Percentiles rank a stretch among this genome's conserved stretches.
Conservation (phyloP, 2,113 vertebrate genomes). For the Dendrocopos noguchii region DNA sequence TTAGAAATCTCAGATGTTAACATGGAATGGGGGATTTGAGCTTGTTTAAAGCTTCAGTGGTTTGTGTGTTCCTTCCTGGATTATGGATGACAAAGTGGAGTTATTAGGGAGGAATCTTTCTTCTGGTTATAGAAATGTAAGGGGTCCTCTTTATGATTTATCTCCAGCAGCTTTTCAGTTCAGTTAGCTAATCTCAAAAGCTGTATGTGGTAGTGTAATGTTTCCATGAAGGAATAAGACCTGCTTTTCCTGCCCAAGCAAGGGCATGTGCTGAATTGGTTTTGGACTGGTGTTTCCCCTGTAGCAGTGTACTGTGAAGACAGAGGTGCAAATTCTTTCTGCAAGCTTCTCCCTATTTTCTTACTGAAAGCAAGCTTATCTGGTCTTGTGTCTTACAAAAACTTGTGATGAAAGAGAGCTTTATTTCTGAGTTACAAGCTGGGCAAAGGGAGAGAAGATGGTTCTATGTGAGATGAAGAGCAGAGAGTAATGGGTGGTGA, state of each 20-base stretch:
- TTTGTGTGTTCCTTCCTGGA: neutral
- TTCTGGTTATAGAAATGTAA: neutral
- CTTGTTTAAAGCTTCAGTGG: neutral
- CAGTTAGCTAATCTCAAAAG: neutral
- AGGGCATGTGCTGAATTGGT: neutral
- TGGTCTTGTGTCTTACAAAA: neutral
- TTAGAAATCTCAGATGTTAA: neutral
- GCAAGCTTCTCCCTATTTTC: neutral
- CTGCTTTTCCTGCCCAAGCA: neutral
- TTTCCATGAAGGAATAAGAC: neutral
- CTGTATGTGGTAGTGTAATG: neutral
- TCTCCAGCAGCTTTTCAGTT: neutral
- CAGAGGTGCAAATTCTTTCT: neutral
- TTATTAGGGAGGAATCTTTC: neutral
- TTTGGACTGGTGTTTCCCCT: neutral
- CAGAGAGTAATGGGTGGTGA: neutral
- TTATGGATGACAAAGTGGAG: neutral
- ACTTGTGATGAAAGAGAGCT: neutral
- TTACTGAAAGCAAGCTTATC: neutral
- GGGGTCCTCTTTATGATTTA: neutral
- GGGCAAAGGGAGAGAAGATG: neutral
- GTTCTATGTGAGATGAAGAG: neutral
- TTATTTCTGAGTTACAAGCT: neutral
- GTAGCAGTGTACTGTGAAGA: neutral
- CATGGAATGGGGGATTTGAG: neutral